Percentiles rank a stretch among this genome's conserved stretches.
These are phyloP conservation scores for Eupeodes luniger DNA, from an alignment of 2,888 invertebrate genomes.

Conservation along the genomic window DNA sequence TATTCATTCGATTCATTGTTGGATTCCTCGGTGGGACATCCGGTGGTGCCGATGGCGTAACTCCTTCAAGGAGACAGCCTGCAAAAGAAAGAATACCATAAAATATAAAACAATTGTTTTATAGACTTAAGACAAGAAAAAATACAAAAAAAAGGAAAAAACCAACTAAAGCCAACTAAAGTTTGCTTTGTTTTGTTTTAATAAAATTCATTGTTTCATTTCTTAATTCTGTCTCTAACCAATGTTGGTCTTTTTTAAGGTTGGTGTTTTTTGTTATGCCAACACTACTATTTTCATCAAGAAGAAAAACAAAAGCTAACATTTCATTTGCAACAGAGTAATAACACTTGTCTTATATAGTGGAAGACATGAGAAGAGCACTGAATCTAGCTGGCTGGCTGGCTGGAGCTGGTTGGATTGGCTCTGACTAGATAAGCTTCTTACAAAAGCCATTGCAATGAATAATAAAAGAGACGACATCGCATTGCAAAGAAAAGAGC, in stretches of 20 bases:
- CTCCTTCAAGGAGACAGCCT: slow-evolving; percentile 95
- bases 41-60: slow-evolving; percentile 89
- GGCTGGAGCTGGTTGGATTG: slow-evolving; percentile 51
- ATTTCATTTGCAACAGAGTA: slow-evolving; percentile 72
- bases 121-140: slow-evolving; percentile 16
- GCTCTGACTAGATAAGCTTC: slow-evolving; percentile 75
- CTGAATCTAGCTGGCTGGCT: slow-evolving; percentile 22
- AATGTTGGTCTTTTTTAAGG: slow-evolving; percentile 43
- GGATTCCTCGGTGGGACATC: slow-evolving; percentile 96
- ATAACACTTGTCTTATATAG: slow-evolving; percentile 55
- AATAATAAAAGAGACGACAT: slow-evolving; percentile 75
- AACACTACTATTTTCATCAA: slow-evolving; percentile 48
- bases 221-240: slow-evolving; percentile 48
- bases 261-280: slow-evolving; percentile 42
- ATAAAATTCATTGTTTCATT: slow-evolving; percentile 49
- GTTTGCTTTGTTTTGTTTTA: slow-evolving; percentile 39
- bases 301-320: slow-evolving; percentile 66
- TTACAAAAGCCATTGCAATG: slow-evolving; percentile 76
- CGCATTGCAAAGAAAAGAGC: slow-evolving; percentile 62
- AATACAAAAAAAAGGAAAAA: not conserved
- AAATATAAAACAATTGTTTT: slow-evolving; percentile 64
- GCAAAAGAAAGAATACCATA: slow-evolving; percentile 80
- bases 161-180: not conserved
- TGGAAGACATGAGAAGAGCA: slow-evolving; percentile 21
- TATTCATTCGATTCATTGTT: slow-evolving; percentile 95